These are phyloP conservation scores for Caloenas nicobarica DNA, from an alignment of 2,113 vertebrate species.

Conservation along the genomic window DNA sequence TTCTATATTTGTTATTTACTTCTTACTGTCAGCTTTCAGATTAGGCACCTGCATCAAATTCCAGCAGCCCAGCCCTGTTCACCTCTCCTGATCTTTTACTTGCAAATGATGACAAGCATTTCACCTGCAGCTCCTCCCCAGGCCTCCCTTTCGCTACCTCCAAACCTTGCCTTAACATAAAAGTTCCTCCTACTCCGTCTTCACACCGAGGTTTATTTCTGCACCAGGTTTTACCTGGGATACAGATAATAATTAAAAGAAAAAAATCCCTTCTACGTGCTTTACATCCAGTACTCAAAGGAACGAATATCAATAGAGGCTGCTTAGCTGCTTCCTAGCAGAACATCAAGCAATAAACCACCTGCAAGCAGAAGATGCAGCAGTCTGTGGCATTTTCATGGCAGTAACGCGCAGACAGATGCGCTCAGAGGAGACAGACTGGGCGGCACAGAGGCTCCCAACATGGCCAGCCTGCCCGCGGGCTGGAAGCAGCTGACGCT, in stretches of 20 bases:
- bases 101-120: background rate
- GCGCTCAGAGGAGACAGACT: background rate
- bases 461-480: background rate
- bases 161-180: background rate
- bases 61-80: background rate
- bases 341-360: background rate
- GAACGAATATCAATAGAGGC: background rate
- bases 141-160: background rate
- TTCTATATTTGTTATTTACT: background rate
- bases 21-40: background rate
- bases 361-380: background rate
- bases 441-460: background rate
- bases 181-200: background rate
- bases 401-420: background rate
- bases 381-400: background rate
- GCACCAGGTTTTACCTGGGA: background rate
- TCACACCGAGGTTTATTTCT: background rate
- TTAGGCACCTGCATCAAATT: background rate
- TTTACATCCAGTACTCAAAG: background rate
- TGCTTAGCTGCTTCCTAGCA: background rate
- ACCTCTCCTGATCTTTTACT: background rate
- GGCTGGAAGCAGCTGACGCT: background rate
- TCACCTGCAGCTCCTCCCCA: background rate
- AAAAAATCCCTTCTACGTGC: background rate
- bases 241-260: background rate